Base-by-base conservation (phyloP, 2,797 vertebrate genomes). In the Notolepis coatsorum region DNA sequence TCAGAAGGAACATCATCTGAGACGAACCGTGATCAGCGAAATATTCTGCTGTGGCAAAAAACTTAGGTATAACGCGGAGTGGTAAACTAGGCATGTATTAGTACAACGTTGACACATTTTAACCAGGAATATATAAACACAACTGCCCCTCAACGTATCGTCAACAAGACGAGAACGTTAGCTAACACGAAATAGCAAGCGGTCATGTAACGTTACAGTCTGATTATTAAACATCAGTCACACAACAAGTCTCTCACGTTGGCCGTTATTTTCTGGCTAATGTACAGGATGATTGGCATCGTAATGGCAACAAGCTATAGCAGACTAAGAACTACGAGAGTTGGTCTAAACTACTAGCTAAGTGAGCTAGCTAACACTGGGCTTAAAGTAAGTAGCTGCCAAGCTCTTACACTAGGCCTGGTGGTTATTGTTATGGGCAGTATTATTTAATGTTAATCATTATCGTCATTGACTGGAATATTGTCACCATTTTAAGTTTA, bases 171-270 rank as follows among this genome's bases (percentile, higher is more conserved):
- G n/a, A n/a, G n/a, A n/a, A n/a, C 15, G 24, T 50, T 20, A 21
- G 48, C 28, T 50, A 4, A 48, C 45, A 7, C 3, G 27, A n/a
- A n/a, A n/a, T n/a, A n/a, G 27, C 7, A 17, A 35, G 33, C 30
- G 49, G 49, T 35, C 49, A 18, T 81, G 82, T 78, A 79, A 50
- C 67, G 41, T 7, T 64, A 65, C 63, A 82, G 80, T 74, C n/a
- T n/a, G n/a, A n/a, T n/a, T n/a, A n/a, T n/a, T n/a, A n/a, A 65
- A 65, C 65, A 76, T 87, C 88, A 89, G 86, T 88, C 83, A 85
- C n/a, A n/a, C n/a, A n/a, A n/a, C n/a, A n/a, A n/a, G n/a, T n/a
- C n/a, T n/a, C n/a, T n/a, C n/a, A n/a, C n/a, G n/a, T n/a, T n/a
- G n/a, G n/a, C 17, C 84, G 82, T 65, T 87, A 90, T 83, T 85